Base-by-base conservation (phyloP, 2,888 invertebrate genomes). In the Ecliptopera silaceata region DNA sequence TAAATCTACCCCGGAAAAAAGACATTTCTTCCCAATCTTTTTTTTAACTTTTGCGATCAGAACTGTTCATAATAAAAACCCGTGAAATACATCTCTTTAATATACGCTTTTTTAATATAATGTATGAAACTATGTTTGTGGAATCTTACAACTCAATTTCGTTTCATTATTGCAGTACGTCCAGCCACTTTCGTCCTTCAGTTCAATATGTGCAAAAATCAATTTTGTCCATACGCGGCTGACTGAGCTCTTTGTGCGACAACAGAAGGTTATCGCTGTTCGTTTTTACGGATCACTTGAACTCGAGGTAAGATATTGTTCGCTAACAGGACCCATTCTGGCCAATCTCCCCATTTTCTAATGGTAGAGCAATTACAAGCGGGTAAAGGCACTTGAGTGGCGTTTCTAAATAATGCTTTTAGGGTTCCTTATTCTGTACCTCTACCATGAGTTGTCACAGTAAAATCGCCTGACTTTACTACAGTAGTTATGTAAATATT, bases 211-310 rank as follows among this genome's bases (percentile, higher is more conserved):
- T 80, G 74, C 79, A 82, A 81, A 85, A 84, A 86, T 86, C 85
- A 84, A 88, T 88, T 87, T 84, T 76, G 84, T 75, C 77, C 75
- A 75, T 83, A 86, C 83, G 70, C 84, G 84, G 79, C 73, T 82
- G 77, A 85, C 76, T 82, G 85, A 70, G 71, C 71, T 84, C 81
- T 88, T 88, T 88, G 88, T 86, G 77, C 71, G 79, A 77, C 84
- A 79, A 65, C 82, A 84, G 84, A 88, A 87, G 85, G 87, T 86
- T 86, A 86, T 87, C 84, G 84, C 75, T 81, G 86, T 84, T 79
- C 83, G 84, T 86, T 88, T 87, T 86, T 82, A 88, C 80, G 84
- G 82, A 75, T 82, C 82, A 81, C 78, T 85, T 76, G 75, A 72
- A 71, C 65, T 67, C 69, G 66, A 71, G 75, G 73, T 72, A 65